Evolutionary conservation across 1,140 invertebrate genomes (phyloP).

Genomic region (Papilio polyxenes): DNA sequence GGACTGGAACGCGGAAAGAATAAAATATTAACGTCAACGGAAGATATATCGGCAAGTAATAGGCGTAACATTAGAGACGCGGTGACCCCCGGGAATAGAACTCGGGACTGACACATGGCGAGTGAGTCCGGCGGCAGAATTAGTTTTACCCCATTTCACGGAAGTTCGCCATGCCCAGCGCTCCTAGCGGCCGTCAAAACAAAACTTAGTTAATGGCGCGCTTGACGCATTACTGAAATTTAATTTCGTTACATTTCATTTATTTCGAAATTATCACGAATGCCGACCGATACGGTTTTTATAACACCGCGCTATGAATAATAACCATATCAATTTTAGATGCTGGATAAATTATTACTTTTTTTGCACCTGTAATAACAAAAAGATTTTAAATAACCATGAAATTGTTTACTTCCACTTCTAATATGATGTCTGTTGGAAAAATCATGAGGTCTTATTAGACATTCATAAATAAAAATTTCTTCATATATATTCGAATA

Average conservation of each 20-base stretch:
- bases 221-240: constrained; percentile 38
- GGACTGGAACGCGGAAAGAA: constrained; percentile 63
- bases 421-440: background rate
- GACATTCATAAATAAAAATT: background rate
- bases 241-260: constrained; percentile 37
- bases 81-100: constrained; percentile 70
- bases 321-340: constrained; percentile 13
- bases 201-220: constrained; percentile 46
- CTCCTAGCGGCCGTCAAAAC: constrained; percentile 51
- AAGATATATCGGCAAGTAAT: constrained; percentile 78
- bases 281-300: background rate
- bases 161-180: constrained; percentile 68
- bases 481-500: background rate
- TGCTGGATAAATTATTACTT: background rate
- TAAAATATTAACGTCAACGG: constrained; percentile 72
- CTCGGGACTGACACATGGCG: constrained; percentile 70
- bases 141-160: constrained; percentile 78
- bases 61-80: constrained; percentile 73
- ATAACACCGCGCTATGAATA: constrained; percentile 1
- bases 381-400: background rate
- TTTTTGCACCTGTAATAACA: background rate
- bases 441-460: background rate
- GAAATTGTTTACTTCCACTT: background rate
- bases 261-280: constrained; percentile 20
- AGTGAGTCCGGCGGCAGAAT: constrained; percentile 53